Percentiles rank a stretch among this genome's conserved stretches.
These are phyloP conservation scores for Amblyopsis hoosieri DNA, from an alignment of 2,797 vertebrate genomes.

Conservation along the genomic window DNA sequence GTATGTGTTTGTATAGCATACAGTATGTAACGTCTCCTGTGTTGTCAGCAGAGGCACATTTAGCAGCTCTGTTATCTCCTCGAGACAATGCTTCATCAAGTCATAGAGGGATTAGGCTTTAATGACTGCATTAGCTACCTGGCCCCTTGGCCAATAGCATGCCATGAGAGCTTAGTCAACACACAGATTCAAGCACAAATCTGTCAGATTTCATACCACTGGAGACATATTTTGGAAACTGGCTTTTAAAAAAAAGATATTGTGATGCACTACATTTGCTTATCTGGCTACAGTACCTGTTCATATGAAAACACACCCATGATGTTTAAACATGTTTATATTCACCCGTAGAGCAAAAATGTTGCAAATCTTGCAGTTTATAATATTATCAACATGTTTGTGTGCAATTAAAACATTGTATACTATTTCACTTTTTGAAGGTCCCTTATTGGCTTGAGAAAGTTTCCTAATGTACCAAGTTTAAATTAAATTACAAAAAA, in stretches of 20 bases:
- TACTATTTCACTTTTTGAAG: no score
- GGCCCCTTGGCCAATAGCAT: conserved; percentile 56
- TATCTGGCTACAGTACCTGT: no score
- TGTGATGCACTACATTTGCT: no score
- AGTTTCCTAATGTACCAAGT: no score
- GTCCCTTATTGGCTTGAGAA: no score
- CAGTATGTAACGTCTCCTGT: conserved; percentile 36
- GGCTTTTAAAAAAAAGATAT: background rate
- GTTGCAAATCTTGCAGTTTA: no score
- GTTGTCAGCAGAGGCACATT: conserved; percentile 77
- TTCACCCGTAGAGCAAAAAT: no score
- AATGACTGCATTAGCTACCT: conserved; percentile 82
- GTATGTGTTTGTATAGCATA: background rate
- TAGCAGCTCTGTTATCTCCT: conserved; percentile 69
- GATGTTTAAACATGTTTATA: no score
- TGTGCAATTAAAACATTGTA: no score
- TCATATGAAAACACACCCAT: no score
- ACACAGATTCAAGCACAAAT: conserved; percentile 38
- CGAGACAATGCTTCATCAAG: conserved; percentile 86
- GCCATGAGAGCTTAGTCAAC: conserved; percentile 78
- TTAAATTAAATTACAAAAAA: background rate
- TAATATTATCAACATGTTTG: no score
- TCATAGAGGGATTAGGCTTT: conserved; percentile 75
- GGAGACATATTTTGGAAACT: conserved; percentile 34
- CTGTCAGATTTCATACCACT: background rate